phyloP scores from a whole-genome alignment of 1,140 invertebrate genomes.

The Penaeus indicus region DNA sequence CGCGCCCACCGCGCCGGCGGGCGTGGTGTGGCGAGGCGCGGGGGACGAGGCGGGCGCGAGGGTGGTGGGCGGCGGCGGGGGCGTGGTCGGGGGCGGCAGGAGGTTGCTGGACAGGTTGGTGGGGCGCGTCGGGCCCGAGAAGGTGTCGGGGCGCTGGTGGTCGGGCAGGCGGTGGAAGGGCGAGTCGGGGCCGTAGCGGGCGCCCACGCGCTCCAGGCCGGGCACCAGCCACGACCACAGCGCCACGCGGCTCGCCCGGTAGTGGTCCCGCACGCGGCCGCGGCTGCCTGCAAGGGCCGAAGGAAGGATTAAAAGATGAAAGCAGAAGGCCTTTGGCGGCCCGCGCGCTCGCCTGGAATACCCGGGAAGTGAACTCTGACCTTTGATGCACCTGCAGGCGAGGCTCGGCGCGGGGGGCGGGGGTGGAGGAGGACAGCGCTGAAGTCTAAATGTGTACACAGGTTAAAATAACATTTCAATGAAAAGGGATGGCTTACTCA shows the following conservation, averaged over 20 bases:
- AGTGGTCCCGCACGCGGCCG: slow-evolving; percentile 71
- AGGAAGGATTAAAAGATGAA: neutral
- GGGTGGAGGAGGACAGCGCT: neutral
- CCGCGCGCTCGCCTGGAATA: slow-evolving; percentile 46
- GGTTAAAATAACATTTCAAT: no score
- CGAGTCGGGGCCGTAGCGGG: slow-evolving; percentile 55
- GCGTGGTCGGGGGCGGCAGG: slow-evolving; percentile 67
- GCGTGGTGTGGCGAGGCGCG: slow-evolving; percentile 74
- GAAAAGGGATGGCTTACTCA: no score
- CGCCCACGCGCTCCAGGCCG: slow-evolving; percentile 68
- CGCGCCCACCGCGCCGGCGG: slow-evolving; percentile 57
- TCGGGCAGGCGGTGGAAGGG: slow-evolving; percentile 64
- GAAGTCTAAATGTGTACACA: no score
- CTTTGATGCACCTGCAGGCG: slow-evolving; percentile 8
- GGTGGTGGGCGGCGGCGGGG: slow-evolving; percentile 68
- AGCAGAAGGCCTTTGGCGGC: neutral
- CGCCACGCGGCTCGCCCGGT: slow-evolving; percentile 73
- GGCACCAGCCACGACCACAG: slow-evolving; percentile 75
- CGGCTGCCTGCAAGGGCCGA: slow-evolving; percentile 23
- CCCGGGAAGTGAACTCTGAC: slow-evolving; percentile 63
- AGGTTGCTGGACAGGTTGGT: slow-evolving; percentile 38
- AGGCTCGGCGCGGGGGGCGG: neutral
- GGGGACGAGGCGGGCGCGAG: slow-evolving; percentile 72
- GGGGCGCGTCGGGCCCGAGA: slow-evolving; percentile 59
- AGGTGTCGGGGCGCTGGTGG: slow-evolving; percentile 67